Percentiles rank a stretch among this genome's conserved stretches.
These are phyloP conservation scores for Psittacula echo DNA, from an alignment of 2,797 vertebrate genomes.

Conservation along the genomic window DNA sequence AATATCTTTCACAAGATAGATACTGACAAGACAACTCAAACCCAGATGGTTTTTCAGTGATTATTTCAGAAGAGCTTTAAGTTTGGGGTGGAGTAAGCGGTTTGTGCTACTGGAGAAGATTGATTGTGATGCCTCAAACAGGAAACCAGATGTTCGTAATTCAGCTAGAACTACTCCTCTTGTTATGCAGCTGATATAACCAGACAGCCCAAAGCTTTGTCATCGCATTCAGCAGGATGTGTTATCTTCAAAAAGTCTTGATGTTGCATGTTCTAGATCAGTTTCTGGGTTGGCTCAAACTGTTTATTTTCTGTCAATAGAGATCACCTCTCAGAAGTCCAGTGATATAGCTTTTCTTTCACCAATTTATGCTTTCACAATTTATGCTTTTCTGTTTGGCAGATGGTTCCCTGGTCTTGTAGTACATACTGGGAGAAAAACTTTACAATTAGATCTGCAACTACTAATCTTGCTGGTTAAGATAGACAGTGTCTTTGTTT, in stretches of 20 bases:
- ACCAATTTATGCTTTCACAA: background rate
- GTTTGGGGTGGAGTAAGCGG: conserved; percentile 9
- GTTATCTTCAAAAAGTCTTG: background rate
- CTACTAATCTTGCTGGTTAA: background rate
- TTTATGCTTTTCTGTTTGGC: background rate
- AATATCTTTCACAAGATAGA: conserved; percentile 22
- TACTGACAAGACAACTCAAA: conserved; percentile 49
- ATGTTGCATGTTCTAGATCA: background rate
- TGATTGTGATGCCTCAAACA: conserved; percentile 25
- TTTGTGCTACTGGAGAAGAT: conserved; percentile 18
- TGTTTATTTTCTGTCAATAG: background rate
- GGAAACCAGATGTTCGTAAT: conserved; percentile 28
- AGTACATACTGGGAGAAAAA: background rate
- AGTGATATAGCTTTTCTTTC: background rate
- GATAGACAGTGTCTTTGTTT: background rate
- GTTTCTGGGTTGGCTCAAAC: background rate
- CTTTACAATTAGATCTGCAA: background rate
- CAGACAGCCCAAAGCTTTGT: background rate
- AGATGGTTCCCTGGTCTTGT: background rate
- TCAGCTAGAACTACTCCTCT: background rate
- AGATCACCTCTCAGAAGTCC: background rate
- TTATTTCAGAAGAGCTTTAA: conserved; percentile 34
- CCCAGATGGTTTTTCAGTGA: conserved; percentile 29
- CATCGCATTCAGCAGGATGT: background rate
- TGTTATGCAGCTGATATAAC: background rate